These are phyloP conservation scores for Cyclura pinguis DNA, from an alignment of 2,797 vertebrate species.

Conservation along the genomic window DNA sequence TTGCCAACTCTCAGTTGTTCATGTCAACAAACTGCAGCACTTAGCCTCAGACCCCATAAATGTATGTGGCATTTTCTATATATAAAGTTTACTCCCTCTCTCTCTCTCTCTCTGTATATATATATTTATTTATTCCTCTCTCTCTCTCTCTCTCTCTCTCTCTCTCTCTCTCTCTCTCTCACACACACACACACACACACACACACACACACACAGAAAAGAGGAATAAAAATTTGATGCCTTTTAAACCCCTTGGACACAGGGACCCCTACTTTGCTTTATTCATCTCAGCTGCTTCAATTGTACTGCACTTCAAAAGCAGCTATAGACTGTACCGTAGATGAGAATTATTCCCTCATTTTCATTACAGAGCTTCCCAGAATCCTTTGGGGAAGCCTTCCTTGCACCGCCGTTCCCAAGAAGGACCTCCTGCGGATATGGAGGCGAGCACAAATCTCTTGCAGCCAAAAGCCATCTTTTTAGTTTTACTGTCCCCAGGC, in stretches of 20 bases:
- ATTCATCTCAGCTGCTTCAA: not conserved
- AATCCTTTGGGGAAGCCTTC: constrained; percentile 34
- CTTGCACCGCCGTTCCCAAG: not conserved
- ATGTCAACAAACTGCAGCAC: constrained; percentile 38
- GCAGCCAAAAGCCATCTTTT: constrained; percentile 22
- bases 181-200: constrained; percentile 46
- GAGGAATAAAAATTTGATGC: constrained; percentile 34
- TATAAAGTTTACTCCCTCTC: too few species aligned
- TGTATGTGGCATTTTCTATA: not conserved
- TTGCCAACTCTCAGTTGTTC: constrained; percentile 34
- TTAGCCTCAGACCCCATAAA: constrained; percentile 42
- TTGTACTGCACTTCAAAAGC: constrained; percentile 17
- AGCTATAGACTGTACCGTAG: not conserved
- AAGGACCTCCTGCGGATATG: constrained; percentile 23
- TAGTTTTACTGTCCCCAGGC: constrained; percentile 12
- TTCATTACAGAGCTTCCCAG: constrained; percentile 15
- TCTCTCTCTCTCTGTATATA: too few species aligned
- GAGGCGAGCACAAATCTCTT: constrained; percentile 11
- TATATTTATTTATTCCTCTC: too few species aligned
- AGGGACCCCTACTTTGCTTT: constrained; percentile 10
- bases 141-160: too few species aligned
- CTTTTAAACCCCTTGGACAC: constrained; percentile 26
- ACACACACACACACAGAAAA: not conserved
- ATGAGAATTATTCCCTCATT: not conserved
- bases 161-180: not conserved